These are phyloP conservation scores for Apodemia hepburni DNA, from an alignment of 2,888 invertebrate species.

Conservation along the genomic window DNA sequence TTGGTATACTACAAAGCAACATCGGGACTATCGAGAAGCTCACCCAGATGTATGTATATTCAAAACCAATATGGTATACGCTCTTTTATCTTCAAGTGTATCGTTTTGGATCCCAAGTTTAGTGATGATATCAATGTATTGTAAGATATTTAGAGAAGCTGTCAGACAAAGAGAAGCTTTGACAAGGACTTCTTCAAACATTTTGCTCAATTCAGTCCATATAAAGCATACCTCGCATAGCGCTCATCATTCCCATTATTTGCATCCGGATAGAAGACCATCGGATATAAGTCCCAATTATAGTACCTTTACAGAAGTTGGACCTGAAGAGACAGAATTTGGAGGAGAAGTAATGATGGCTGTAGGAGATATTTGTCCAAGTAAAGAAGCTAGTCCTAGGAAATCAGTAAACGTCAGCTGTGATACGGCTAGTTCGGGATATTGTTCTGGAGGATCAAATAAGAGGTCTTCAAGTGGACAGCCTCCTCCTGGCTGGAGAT, in stretches of 20 bases:
- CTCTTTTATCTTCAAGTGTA: slow-evolving; percentile 92
- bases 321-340: slow-evolving; percentile 68
- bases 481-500: slow-evolving; percentile 78
- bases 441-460: slow-evolving; percentile 72
- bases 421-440: slow-evolving; percentile 74
- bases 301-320: slow-evolving; percentile 73
- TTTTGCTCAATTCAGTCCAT: slow-evolving; percentile 91
- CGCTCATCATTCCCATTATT: slow-evolving; percentile 80
- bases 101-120: slow-evolving; percentile 96
- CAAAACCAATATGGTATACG: slow-evolving; percentile 92
- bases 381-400: slow-evolving; percentile 73
- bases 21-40: slow-evolving; percentile 81
- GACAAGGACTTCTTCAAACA: slow-evolving; percentile 92
- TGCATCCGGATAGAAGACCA: slow-evolving; percentile 68
- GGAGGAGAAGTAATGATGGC: slow-evolving; percentile 65
- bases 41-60: slow-evolving; percentile 90
- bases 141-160: slow-evolving; percentile 90
- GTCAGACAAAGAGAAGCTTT: slow-evolving; percentile 90
- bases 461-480: slow-evolving; percentile 71
- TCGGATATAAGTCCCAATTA: slow-evolving; percentile 74
- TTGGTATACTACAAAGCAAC: slow-evolving; percentile 94
- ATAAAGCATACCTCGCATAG: slow-evolving; percentile 88
- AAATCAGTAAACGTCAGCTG: slow-evolving; percentile 74
- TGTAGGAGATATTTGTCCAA: slow-evolving; percentile 65
- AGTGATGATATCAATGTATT: slow-evolving; percentile 96